Evolutionary conservation across 2,797 vertebrate species (phyloP), one percentile per base, ranked within the genome.

Genomic region (Acipenser ruthenus): DNA sequence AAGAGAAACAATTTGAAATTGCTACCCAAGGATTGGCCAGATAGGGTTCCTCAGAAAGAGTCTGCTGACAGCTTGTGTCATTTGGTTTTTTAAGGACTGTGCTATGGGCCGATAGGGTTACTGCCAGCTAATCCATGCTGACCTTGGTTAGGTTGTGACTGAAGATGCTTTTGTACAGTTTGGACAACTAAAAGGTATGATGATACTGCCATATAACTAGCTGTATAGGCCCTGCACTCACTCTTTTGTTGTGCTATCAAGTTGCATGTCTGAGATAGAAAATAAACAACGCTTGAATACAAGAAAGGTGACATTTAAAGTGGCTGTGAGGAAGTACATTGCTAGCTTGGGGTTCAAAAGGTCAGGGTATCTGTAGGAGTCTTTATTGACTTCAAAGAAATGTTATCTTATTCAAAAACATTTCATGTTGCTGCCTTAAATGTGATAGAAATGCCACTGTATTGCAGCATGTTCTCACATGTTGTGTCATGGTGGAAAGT

Each of bases 81-180:
- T 79, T 85, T 79, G 84, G 84, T 83, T 89, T 88, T 90, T 88
- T 90, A 88, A 86, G 85, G 85, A 84, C 89, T 90, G 86, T 87
- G 83, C 85, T 70, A 82, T n/a, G 86, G 82, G 82, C 85, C 86
- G 87, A 89, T 90, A 90, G 88, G 88, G 89, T 90, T 91, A 91
- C 90, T 84, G 82, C 76, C 70, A 75, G 85, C 88, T 91, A 90
- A 91, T 91, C 89, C 88, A 85, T 73, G 73, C 77, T 89, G 88
- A 91, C 89, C 89, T 90, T 87, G 86, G 81, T 82, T 83, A 76
- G 84, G 80, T 85, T 81, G 80, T 80, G 84, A 88, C 87, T 87
- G 86, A 87, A 80, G 84, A 82, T 77, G 82, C 85, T 86, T 89
- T 91, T 89, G 88, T 90, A 89, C 86, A 88, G 86, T 88, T 80